Evolutionary conservation across 2,888 invertebrate genomes (phyloP).

Genomic region (Chaitophorus viminalis): DNA sequence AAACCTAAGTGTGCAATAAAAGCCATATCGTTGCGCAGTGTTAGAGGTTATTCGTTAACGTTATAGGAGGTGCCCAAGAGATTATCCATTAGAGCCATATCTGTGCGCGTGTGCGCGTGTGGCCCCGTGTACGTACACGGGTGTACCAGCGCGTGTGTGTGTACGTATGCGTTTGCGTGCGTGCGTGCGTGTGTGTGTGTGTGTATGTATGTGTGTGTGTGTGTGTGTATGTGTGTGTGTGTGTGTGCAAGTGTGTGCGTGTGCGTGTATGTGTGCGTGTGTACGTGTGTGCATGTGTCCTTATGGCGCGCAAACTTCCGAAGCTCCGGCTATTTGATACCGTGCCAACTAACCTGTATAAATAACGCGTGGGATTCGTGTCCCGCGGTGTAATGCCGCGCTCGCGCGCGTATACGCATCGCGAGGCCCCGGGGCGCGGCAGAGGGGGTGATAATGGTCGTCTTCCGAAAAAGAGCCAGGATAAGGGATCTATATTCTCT

Average conservation of each 20-base stretch:
- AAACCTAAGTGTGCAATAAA: conserved; percentile 46
- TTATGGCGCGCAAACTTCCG: conserved; percentile 19
- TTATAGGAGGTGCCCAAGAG: neutral
- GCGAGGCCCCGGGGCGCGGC: too few species aligned
- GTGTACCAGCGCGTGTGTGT: neutral
- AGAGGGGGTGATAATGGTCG: conserved; percentile 6
- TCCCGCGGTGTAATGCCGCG: neutral
- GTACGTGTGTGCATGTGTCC: neutral
- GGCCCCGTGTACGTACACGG: neutral
- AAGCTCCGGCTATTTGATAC: conserved; percentile 38
- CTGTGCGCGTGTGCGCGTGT: neutral
- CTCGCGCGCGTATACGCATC: too few species aligned
- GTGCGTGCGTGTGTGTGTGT: neutral
- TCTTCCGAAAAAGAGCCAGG: conserved; percentile 30
- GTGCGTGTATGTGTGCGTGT: neutral
- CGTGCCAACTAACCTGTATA: conserved; percentile 59
- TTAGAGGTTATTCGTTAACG: conserved; percentile 36
- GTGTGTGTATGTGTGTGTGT: neutral
- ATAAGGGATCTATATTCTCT: neutral
- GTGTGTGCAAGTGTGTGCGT: neutral
- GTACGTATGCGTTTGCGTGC: neutral
- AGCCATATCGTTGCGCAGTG: neutral
- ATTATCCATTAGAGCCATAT: conserved; percentile 35
- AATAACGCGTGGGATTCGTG: conserved; percentile 46
- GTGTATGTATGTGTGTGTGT: neutral